A percentile compares a stretch with the other conserved stretches of the same genome.
Conservation (phyloP, 2,888 invertebrate species). For the Drosophila percnosoma region DNA sequence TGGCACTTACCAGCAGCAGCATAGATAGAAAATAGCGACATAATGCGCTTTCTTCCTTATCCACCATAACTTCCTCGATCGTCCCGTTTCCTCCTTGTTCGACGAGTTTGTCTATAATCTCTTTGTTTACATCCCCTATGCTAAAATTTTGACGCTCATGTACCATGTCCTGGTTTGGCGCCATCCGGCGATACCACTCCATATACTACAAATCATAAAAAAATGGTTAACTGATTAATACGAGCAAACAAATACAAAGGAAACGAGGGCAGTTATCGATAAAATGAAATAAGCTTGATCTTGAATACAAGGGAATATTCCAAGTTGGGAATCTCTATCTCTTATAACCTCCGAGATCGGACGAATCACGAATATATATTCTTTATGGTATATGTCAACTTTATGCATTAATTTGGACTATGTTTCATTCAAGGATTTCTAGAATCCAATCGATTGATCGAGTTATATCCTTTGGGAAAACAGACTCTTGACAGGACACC, state of each 20-base stretch:
- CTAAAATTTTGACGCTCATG: constrained; percentile 83
- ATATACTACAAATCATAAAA: constrained; percentile 63
- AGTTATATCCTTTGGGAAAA: not conserved
- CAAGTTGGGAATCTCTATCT: not conserved
- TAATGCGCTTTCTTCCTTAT: constrained; percentile 70
- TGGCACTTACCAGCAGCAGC: constrained; percentile 75
- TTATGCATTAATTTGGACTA: not conserved
- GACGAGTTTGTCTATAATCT: constrained; percentile 75
- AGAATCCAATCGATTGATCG: not conserved
- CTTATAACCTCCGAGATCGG: not conserved
- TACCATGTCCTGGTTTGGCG: constrained; percentile 79
- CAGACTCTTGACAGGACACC: not conserved
- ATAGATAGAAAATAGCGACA: constrained; percentile 80
- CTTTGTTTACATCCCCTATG: constrained; percentile 79
- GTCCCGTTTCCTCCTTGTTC: constrained; percentile 53
- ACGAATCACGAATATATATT: not conserved
- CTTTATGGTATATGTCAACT: not conserved
- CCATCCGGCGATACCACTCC: constrained; percentile 82
- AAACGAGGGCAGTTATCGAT: not conserved
- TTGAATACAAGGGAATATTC: not conserved
- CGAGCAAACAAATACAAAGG: not conserved
- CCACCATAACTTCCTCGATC: constrained; percentile 74
- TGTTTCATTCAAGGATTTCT: not conserved
- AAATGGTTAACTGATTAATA: not conserved
- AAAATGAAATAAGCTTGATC: not conserved